These are phyloP conservation scores for Columba guinea DNA, from an alignment of 2,797 vertebrate genomes.

Conservation along the genomic window DNA sequence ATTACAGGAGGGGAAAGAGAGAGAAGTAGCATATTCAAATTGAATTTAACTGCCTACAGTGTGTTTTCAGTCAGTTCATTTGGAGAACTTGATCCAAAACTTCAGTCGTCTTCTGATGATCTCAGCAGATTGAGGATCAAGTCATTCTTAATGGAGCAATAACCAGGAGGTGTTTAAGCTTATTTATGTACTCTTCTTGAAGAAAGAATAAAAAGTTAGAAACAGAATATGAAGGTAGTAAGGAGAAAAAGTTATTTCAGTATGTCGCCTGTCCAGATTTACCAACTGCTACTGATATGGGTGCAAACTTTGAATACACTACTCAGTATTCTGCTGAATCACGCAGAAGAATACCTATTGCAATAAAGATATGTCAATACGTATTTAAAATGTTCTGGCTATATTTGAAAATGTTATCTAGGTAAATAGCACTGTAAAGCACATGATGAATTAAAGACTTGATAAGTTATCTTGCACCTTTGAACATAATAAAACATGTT, in stretches of 20 bases:
- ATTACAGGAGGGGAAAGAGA: not conserved
- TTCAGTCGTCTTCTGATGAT: not conserved
- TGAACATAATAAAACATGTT: not conserved
- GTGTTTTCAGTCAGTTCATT: not conserved
- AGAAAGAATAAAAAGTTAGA: not conserved
- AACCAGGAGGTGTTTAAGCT: not conserved
- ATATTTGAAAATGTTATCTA: slow-evolving; percentile 3
- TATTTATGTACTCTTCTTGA: not conserved
- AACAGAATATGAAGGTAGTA: not conserved
- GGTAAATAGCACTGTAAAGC: slow-evolving; percentile 19
- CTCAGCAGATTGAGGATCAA: not conserved
- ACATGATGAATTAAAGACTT: not conserved
- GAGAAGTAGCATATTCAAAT: not conserved
- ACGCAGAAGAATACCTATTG: not conserved
- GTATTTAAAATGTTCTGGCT: slow-evolving; percentile 19
- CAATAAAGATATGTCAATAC: not conserved
- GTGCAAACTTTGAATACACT: not conserved
- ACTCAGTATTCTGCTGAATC: not conserved
- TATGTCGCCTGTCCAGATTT: not conserved
- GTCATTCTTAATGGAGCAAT: not conserved
- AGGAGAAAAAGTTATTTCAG: not conserved
- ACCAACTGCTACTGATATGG: fast-evolving
- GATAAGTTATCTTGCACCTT: slow-evolving; percentile 13
- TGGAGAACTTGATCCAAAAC: not conserved
- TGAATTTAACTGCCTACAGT: not conserved